Conservation (phyloP, 2,888 invertebrate genomes). For the Neoitamus cyanurus region DNA sequence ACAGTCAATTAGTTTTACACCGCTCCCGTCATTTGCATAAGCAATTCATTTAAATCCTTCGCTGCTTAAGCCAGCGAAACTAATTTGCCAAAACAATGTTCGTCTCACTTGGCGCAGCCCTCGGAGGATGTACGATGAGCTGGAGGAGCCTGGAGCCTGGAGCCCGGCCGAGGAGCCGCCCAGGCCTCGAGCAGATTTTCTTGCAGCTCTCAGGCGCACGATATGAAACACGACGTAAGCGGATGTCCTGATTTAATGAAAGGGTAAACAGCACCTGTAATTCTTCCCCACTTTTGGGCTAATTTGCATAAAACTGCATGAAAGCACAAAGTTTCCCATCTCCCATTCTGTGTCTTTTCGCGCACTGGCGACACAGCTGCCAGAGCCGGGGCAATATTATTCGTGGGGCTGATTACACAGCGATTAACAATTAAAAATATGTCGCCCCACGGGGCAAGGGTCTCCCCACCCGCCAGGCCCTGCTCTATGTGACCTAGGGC, state of each 20-base stretch:
- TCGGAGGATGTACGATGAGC: not conserved
- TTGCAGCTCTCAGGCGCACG: not conserved
- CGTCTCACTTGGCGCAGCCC: not conserved
- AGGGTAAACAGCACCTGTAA: slow-evolving; percentile 18
- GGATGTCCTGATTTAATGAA: not conserved
- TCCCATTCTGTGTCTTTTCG: not conserved
- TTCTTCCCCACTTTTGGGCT: not conserved
- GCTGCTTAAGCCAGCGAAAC: not conserved
- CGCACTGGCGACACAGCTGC: not conserved
- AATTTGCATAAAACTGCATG: slow-evolving; percentile 32
- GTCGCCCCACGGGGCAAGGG: not conserved
- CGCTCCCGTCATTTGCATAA: not conserved
- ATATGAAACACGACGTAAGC: not conserved
- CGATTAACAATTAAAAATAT: slow-evolving; percentile 1
- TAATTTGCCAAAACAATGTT: not conserved
- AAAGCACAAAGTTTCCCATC: not conserved
- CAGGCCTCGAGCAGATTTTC: not conserved
- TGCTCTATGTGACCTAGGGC: not conserved
- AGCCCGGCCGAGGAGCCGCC: too few relatives aligned
- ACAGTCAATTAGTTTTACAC: not conserved
- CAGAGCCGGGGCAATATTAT: not conserved
- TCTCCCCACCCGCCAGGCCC: not conserved
- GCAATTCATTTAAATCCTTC: not conserved
- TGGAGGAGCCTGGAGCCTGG: too few relatives aligned
- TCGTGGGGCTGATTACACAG: not conserved